Evolutionary conservation across 1,140 invertebrate species (phyloP).

Genomic region (Bombus pyrosoma): DNA sequence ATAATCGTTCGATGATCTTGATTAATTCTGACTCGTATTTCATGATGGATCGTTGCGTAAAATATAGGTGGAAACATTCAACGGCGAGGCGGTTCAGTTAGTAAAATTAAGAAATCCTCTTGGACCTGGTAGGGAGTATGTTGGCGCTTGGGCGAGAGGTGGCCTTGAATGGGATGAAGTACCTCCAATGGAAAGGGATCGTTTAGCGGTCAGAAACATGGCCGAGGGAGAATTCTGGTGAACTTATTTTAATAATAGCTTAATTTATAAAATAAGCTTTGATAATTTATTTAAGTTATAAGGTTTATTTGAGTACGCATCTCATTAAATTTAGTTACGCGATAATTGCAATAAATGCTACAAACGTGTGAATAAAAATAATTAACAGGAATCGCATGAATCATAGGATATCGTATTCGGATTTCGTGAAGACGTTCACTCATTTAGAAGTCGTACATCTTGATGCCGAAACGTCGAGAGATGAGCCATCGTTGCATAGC

Average conservation of each 20-base stretch:
- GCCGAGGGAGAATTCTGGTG: conserved; percentile 92
- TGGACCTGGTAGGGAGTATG: conserved; percentile 87
- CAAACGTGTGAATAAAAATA: background rate
- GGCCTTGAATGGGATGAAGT: conserved; percentile 90
- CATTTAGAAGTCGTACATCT: conserved; percentile 94
- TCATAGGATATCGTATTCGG: conserved; percentile 90
- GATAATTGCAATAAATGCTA: background rate
- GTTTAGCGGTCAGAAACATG: conserved; percentile 86
- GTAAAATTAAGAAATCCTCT: conserved; percentile 89
- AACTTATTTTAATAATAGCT: conserved; percentile 49
- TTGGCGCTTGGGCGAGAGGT: conserved; percentile 88
- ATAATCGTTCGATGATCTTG: background rate
- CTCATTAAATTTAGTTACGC: background rate
- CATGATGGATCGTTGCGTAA: conserved; percentile 20
- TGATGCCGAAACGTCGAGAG: conserved; percentile 92
- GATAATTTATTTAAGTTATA: background rate
- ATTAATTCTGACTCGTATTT: background rate
- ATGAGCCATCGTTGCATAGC: conserved; percentile 91
- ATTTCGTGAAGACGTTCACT: conserved; percentile 93
- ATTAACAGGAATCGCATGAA: background rate
- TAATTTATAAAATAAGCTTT: background rate
- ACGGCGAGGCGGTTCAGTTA: conserved; percentile 88
- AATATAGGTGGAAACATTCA: conserved; percentile 87
- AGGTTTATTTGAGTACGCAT: background rate
- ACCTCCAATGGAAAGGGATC: conserved; percentile 87